phyloP scores from a whole-genome alignment of 2,888 invertebrate species.

The Coecobrya sp. region DNA sequence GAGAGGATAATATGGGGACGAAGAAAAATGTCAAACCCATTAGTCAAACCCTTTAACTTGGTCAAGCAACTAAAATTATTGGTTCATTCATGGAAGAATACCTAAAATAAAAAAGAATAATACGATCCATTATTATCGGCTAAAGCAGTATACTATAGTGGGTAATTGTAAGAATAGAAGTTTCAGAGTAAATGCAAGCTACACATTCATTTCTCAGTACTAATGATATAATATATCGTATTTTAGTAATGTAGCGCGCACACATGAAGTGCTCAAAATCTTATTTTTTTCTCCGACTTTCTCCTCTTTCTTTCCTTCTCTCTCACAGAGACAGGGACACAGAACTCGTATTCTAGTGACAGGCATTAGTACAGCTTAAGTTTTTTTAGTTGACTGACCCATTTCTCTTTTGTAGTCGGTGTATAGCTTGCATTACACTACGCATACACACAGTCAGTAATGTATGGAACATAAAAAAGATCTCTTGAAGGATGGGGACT shows the following conservation, averaged over 20 bases:
- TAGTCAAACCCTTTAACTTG: constrained; percentile 57
- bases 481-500: constrained; percentile 38
- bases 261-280: constrained; percentile 61
- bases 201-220: constrained; percentile 28
- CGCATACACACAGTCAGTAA: constrained; percentile 1
- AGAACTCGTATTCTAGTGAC: constrained; percentile 59
- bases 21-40: constrained; percentile 42
- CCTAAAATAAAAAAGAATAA: constrained; percentile 21
- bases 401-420: constrained; percentile 60
- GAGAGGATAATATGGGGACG: not conserved
- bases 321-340: constrained; percentile 23
- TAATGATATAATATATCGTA: constrained; percentile 74
- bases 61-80: constrained; percentile 54
- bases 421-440: constrained; percentile 19
- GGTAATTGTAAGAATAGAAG: not conserved
- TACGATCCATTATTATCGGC: constrained; percentile 43
- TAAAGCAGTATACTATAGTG: not conserved
- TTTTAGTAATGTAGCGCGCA: constrained; percentile 74
- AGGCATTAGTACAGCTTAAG: constrained; percentile 77
- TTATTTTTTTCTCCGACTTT: constrained; percentile 48
- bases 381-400: constrained; percentile 76
- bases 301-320: not conserved
- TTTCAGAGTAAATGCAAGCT: not conserved
- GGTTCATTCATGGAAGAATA: constrained; percentile 33
- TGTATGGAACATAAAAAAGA: constrained; percentile 57